Percentiles rank a stretch among this genome's conserved stretches.
Evolutionary conservation across 2,888 invertebrate genomes (phyloP).

Genomic region (Amiota mariae): DNA sequence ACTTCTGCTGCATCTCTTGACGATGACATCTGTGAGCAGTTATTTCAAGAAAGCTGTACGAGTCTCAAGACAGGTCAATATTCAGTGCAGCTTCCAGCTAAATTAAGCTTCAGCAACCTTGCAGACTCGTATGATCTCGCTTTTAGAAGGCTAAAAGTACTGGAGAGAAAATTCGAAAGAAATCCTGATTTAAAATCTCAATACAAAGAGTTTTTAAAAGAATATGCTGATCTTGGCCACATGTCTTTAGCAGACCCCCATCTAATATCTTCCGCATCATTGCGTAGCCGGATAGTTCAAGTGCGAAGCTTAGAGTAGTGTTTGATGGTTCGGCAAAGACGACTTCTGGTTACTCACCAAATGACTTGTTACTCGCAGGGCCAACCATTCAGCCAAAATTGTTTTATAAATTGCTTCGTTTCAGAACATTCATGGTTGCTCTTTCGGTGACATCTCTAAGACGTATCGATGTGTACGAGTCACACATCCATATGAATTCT

Average conservation of each 20-base stretch:
- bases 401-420: not conserved
- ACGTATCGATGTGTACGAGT: no score
- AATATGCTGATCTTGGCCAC: not conserved
- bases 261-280: not conserved
- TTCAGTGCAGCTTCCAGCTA: not conserved
- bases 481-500: no score
- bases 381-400: not conserved
- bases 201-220: slow-evolving; percentile 2
- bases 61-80: not conserved
- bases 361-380: no score
- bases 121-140: not conserved
- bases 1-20: not conserved
- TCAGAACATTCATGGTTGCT: no score
- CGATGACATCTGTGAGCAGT: no score
- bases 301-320: not conserved
- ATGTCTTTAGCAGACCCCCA: not conserved
- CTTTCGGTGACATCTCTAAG: no score
- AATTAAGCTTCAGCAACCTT: not conserved
- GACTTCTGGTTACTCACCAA: not conserved
- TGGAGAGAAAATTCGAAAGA: not conserved
- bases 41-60: no score
- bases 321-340: not conserved
- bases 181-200: not conserved
- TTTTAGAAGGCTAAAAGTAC: not conserved
- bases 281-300: not conserved